Percentiles rank a stretch among this genome's conserved stretches.
phyloP scores from a whole-genome alignment of 1,140 invertebrate genomes.

The Ips nitidus region DNA sequence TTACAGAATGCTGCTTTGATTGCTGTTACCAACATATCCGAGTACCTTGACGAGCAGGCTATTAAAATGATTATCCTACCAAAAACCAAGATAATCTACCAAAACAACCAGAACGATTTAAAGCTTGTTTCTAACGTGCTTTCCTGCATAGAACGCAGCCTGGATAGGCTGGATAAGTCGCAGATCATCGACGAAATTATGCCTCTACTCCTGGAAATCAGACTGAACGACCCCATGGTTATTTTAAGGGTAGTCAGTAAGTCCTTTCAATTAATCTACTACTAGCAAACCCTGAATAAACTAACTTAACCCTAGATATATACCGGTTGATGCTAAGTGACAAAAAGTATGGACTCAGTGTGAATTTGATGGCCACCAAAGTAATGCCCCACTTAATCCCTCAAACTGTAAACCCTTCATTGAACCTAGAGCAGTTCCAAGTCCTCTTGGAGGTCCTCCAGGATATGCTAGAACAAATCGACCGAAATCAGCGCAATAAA shows the following conservation, averaged over 20 bases:
- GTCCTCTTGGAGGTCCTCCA: constrained; percentile 86
- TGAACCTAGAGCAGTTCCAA: constrained; percentile 90
- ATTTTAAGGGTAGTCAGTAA: constrained; percentile 80
- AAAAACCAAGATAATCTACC: constrained; percentile 85
- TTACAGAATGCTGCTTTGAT: constrained; percentile 83
- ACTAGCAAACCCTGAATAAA: neutral
- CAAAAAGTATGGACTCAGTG: constrained; percentile 87
- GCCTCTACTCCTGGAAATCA: constrained; percentile 85
- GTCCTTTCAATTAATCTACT: constrained; percentile 51
- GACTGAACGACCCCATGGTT: constrained; percentile 82
- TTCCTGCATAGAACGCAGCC: constrained; percentile 73
- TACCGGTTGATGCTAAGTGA: constrained; percentile 90
- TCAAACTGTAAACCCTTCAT: constrained; percentile 85
- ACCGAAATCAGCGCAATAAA: constrained; percentile 83
- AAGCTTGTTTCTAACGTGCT: constrained; percentile 77
- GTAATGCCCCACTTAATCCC: constrained; percentile 92
- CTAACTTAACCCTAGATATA: constrained; percentile 69
- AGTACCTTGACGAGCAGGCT: constrained; percentile 81
- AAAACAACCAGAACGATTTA: constrained; percentile 78
- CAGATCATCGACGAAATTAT: constrained; percentile 91
- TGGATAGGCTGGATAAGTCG: constrained; percentile 82
- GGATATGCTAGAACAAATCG: constrained; percentile 91
- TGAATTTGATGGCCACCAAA: constrained; percentile 90
- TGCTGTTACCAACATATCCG: constrained; percentile 82
- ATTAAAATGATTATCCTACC: constrained; percentile 82